Base-by-base conservation (phyloP, 2,888 invertebrate genomes). In the Tetrapedia diversipes region DNA sequence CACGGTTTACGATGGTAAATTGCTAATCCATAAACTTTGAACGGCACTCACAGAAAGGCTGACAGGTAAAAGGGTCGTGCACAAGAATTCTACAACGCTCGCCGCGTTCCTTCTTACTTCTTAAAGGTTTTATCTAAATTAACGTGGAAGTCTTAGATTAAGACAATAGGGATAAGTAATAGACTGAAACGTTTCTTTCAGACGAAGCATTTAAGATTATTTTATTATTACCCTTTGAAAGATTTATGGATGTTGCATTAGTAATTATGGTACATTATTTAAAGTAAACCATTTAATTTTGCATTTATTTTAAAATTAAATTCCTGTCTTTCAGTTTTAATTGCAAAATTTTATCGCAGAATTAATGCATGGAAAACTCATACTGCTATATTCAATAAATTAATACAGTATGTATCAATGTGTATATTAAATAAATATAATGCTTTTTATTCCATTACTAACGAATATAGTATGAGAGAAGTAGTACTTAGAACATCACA, bases 61-160 rank as follows among this genome's bases (percentile, higher is more conserved):
- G 68, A 59, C 74, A 70, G 51, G 65, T 43, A 66, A 66, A 78
- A 66, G 66, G 56, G 41, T 63, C 76, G 41, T 39, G 41, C 41
- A 39, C 63, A 61, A 59, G 67, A 77, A 79, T 78, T 83, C 80
- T 82, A 84, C 73, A 54, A 77, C 75, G 63, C 34, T 47, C 61
- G 19, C 1, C 47, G 1, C 49, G 64, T 53, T 24, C 57, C n/a
- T 59, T 54, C 16, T 47, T 49, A 53, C 34, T 27, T 37, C 47
- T n/a, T 64, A 63, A 76, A 49, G 39, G 43, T 47, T 61, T 79
- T 66, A 75, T 68, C 71, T 75, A 71, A 71, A 80, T 71, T 56
- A 65, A 64, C 67, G 24, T 43, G 29, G 54, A 65, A 54, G 29
- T 53, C 14, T n/a, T 3, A 34, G 0, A 37, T 32, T 22, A 27